Evolutionary conservation across 2,113 vertebrate species (phyloP).

Genomic region (Osmerus mordax): DNA sequence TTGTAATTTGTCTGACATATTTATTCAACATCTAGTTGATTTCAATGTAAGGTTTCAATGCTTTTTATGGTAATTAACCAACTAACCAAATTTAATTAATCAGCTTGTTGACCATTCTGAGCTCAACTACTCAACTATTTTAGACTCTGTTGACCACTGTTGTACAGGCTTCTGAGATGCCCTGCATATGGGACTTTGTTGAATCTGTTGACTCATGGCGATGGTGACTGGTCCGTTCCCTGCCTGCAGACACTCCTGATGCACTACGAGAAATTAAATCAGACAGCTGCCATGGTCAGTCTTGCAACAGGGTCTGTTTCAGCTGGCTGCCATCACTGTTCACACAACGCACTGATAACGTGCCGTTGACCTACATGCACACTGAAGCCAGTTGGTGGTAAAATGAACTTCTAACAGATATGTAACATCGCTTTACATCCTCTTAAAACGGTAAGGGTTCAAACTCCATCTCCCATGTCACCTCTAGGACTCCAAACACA

Average conservation of each 20-base stretch:
- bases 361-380: too few species aligned
- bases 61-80: too few species aligned
- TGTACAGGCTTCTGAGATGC: neutral
- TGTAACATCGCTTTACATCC: too few species aligned
- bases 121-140: neutral
- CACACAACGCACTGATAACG: too few species aligned
- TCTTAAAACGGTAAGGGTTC: too few species aligned
- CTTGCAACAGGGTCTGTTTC: conserved; percentile 18
- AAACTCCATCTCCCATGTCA: conserved; percentile 6
- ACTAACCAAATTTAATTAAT: neutral
- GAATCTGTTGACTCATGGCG: neutral
- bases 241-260: neutral
- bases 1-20: too few species aligned
- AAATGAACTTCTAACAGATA: too few species aligned
- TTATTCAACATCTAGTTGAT: too few species aligned
- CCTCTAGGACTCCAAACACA: conserved; percentile 44
- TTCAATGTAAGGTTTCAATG: too few species aligned
- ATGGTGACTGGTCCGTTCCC: neutral
- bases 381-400: too few species aligned
- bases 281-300: conserved; percentile 52
- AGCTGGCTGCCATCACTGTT: neutral
- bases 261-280: conserved; percentile 28
- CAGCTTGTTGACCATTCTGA: neutral
- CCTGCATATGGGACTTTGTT: neutral
- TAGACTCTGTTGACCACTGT: neutral